Evolutionary conservation across 2,113 vertebrate species (phyloP).

Genomic region (Lates calcarifer): DNA sequence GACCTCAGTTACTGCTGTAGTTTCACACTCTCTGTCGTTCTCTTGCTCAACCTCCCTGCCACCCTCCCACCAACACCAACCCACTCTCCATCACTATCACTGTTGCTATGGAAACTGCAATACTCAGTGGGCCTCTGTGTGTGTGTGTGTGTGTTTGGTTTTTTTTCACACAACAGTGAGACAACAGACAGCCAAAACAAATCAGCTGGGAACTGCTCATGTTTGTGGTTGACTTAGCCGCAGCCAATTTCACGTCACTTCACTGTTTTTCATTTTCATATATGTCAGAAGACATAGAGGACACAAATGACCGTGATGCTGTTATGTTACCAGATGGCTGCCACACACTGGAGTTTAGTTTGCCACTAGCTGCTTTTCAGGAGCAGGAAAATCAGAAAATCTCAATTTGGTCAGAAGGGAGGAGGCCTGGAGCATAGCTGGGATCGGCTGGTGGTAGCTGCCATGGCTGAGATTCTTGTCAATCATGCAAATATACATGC

Average conservation of each 20-base stretch:
- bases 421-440: no score
- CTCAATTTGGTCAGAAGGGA: no score
- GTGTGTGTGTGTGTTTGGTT: constrained; percentile 48
- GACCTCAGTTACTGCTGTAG: constrained; percentile 11
- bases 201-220: constrained; percentile 6
- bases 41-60: background rate
- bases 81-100: constrained; percentile 66
- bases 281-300: background rate
- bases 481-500: no score
- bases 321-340: background rate
- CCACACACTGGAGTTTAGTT: background rate
- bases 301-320: background rate
- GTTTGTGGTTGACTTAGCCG: background rate
- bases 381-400: no score
- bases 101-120: constrained; percentile 84
- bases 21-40: background rate
- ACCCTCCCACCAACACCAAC: constrained; percentile 24
- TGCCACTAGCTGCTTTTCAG: no score
- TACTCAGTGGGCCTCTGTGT: constrained; percentile 67
- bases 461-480: no score
- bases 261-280: background rate
- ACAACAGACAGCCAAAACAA: constrained; percentile 28
- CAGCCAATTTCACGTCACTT: background rate
- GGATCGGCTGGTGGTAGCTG: no score
- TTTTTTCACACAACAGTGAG: constrained; percentile 26